A percentile compares a stretch with the other conserved stretches of the same genome.
These are phyloP conservation scores for Gymnoscopelus braueri DNA, from an alignment of 2,797 vertebrate genomes.

Conservation along the genomic window DNA sequence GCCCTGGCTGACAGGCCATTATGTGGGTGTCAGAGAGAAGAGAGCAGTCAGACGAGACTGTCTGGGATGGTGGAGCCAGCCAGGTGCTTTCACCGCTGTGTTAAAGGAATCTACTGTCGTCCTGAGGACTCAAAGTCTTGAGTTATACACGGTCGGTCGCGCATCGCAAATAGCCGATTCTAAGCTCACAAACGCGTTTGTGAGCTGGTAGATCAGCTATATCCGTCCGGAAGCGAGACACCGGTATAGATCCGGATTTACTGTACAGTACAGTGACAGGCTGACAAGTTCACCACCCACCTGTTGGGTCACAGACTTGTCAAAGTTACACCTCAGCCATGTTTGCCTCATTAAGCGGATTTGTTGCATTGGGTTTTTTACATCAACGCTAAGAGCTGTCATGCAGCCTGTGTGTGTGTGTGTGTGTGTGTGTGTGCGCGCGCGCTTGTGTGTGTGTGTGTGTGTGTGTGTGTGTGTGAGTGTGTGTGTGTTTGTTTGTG, in stretches of 20 bases:
- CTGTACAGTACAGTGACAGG: conserved; percentile 1
- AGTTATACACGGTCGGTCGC: neutral
- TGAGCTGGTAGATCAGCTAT: too few species aligned
- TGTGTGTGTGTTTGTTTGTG: too few species aligned
- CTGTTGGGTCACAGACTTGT: conserved; percentile 7
- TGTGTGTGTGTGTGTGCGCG: neutral
- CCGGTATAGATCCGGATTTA: too few species aligned
- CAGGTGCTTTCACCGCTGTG: too few species aligned
- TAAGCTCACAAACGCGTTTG: too few species aligned
- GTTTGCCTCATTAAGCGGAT: conserved; percentile 51
- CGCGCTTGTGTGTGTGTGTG: too few species aligned
- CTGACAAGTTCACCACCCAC: neutral
- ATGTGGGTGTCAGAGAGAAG: conserved; percentile 18
- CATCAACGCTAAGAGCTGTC: conserved; percentile 35
- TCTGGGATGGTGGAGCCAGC: neutral
- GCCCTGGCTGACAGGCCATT: conserved; percentile 39
- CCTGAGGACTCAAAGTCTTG: neutral
- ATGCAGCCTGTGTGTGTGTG: conserved; percentile 14
- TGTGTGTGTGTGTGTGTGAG: too few species aligned
- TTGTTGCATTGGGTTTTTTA: conserved; percentile 32
- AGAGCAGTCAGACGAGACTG: conserved; percentile 7
- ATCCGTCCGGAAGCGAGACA: too few species aligned
- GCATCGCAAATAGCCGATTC: neutral
- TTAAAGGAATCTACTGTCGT: neutral
- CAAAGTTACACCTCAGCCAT: neutral